Percentiles rank a stretch among this genome's conserved stretches.
phyloP scores from a whole-genome alignment of 1,140 invertebrate species.

The Epicauta chinensis region DNA sequence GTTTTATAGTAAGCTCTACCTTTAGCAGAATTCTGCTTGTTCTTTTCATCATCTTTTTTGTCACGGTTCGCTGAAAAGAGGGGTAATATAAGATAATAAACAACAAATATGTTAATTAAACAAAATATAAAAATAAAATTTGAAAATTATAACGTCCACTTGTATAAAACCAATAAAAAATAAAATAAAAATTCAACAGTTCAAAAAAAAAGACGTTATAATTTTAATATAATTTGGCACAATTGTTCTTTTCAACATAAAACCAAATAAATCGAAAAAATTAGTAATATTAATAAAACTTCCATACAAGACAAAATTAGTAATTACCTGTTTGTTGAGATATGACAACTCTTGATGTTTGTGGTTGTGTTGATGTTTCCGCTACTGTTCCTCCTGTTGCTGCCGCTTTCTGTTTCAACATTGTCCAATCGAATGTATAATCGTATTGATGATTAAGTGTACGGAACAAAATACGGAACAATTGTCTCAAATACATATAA shows the following conservation, averaged over 20 bases:
- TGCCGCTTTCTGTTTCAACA: slow-evolving; percentile 86
- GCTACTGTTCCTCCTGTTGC: slow-evolving; percentile 17
- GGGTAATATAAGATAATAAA: slow-evolving; percentile 16
- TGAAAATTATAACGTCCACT: background rate
- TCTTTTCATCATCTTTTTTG: slow-evolving; percentile 38
- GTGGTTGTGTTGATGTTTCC: slow-evolving; percentile 31
- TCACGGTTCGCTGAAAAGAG: slow-evolving; percentile 38
- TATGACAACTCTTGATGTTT: slow-evolving; percentile 33
- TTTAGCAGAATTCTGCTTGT: slow-evolving; percentile 38
- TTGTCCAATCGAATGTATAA: slow-evolving; percentile 99
- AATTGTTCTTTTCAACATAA: background rate
- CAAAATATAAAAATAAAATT: too few relatives aligned
- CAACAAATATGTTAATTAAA: too few relatives aligned
- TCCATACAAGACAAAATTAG: too few relatives aligned
- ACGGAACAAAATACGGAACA: slow-evolving; percentile 97
- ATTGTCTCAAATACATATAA: slow-evolving; percentile 88
- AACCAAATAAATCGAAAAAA: background rate
- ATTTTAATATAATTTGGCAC: background rate
- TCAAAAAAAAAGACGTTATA: background rate
- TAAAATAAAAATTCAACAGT: background rate
- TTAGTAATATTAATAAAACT: background rate
- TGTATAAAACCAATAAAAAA: background rate
- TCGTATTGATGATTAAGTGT: slow-evolving; percentile 99
- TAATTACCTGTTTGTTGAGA: slow-evolving; percentile 34
- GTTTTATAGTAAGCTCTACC: slow-evolving; percentile 26